These are phyloP conservation scores for Ephialtes manifestator DNA, from an alignment of 2,888 invertebrate genomes.

Conservation along the genomic window DNA sequence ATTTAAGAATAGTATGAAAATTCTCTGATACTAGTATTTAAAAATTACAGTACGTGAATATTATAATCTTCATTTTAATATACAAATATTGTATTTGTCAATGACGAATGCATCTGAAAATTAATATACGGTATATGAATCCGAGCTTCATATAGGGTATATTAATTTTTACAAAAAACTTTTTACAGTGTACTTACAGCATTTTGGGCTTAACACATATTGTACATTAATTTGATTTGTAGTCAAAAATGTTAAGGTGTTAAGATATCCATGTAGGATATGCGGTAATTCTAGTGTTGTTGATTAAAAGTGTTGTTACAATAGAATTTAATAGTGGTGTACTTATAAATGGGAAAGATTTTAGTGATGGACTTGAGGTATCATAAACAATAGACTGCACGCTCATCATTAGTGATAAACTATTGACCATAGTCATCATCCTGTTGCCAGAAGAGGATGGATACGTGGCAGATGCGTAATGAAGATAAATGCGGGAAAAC, in stretches of 20 bases:
- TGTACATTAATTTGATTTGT: not conserved
- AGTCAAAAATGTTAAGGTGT: not conserved
- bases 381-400: conserved; percentile 38
- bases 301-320: not conserved
- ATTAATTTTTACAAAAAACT: too few species aligned
- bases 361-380: conserved; percentile 12
- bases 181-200: too few species aligned
- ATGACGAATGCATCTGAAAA: too few species aligned
- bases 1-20: too few species aligned
- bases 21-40: too few species aligned
- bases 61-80: too few species aligned
- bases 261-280: not conserved
- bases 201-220: not conserved
- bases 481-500: conserved; percentile 66
- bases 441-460: conserved; percentile 38
- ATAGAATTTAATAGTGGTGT: not conserved
- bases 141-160: too few species aligned
- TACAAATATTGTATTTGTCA: too few species aligned
- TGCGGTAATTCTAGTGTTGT: not conserved
- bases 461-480: conserved; percentile 55
- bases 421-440: conserved; percentile 54
- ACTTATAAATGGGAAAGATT: conserved; percentile 2
- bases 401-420: conserved; percentile 62
- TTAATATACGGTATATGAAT: too few species aligned
- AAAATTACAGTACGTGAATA: too few species aligned